Evolutionary conservation across 1,140 invertebrate genomes (phyloP).

Genomic region (Drosophila funebris): DNA sequence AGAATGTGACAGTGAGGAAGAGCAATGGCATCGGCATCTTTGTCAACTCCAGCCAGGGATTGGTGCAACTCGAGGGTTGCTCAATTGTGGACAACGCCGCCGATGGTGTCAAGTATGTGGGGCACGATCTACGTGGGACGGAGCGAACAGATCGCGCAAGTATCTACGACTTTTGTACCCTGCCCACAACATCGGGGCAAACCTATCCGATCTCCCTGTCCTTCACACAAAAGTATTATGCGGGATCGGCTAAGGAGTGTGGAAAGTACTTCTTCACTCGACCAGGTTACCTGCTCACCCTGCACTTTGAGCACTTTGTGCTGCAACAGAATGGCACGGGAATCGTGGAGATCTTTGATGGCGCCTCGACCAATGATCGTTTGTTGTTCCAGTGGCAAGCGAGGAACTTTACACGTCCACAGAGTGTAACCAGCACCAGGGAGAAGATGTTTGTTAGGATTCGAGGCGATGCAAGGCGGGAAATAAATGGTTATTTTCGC

Average conservation of each 20-base stretch:
- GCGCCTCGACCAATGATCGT: constrained; percentile 88
- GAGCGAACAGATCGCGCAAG: constrained; percentile 89
- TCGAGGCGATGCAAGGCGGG: constrained; percentile 87
- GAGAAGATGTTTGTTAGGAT: constrained; percentile 92
- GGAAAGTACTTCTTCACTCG: constrained; percentile 91
- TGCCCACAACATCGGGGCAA: constrained; percentile 91
- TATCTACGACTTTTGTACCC: constrained; percentile 92
- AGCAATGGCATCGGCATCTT: constrained; percentile 96
- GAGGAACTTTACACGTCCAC: constrained; percentile 91
- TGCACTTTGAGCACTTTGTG: constrained; percentile 91
- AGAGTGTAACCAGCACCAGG: constrained; percentile 91
- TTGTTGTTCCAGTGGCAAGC: constrained; percentile 88
- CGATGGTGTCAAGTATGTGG: constrained; percentile 93
- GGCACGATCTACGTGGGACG: constrained; percentile 90
- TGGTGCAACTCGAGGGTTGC: constrained; percentile 89
- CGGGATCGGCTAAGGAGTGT: constrained; percentile 88
- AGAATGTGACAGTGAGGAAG: constrained; percentile 91
- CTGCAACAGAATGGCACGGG: constrained; percentile 90
- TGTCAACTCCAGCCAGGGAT: constrained; percentile 93
- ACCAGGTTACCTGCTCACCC: constrained; percentile 91
- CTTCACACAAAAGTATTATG: constrained; percentile 90
- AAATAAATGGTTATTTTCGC: constrained; percentile 90
- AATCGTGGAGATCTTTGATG: constrained; percentile 91
- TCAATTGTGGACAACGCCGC: constrained; percentile 91
- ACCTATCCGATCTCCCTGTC: constrained; percentile 92